Conservation (phyloP, 2,888 invertebrate genomes). For the Pseudococcus longispinus region DNA sequence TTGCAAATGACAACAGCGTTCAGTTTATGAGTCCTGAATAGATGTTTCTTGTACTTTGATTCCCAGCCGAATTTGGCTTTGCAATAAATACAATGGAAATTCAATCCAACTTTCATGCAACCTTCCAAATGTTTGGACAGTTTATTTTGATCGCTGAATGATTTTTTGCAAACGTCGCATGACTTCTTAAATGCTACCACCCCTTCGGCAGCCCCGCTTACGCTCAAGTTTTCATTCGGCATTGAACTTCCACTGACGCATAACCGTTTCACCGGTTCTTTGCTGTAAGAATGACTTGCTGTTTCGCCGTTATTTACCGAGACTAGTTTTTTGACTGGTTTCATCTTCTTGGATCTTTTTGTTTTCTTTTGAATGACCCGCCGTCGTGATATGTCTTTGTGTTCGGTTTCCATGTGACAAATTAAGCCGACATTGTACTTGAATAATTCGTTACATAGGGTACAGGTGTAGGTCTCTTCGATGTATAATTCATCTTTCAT, state of each 20-base stretch:
- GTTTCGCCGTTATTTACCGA: neutral
- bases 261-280: neutral
- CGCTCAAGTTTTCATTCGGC: neutral
- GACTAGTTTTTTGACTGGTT: neutral
- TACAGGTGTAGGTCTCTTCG: conserved; percentile 46
- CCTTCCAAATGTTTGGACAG: conserved; percentile 25
- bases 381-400: neutral
- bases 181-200: neutral
- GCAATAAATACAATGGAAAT: conserved; percentile 42
- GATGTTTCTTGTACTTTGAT: conserved; percentile 51
- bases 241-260: neutral
- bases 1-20: conserved; percentile 51
- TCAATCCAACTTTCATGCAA: conserved; percentile 20
- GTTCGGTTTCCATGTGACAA: conserved; percentile 49
- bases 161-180: conserved; percentile 47
- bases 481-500: conserved; percentile 49
- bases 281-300: neutral
- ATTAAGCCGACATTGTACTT: conserved; percentile 49
- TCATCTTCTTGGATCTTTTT: neutral
- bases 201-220: neutral
- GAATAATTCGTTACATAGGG: conserved; percentile 48
- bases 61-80: conserved; percentile 51
- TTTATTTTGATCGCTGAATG: conserved; percentile 42
- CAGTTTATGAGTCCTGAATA: conserved; percentile 40
- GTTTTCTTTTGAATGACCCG: neutral